Evolutionary conservation across 35 echinoderm and acorn worm genomes (phyloP).

Genomic region (Heliocidaris tuberculata): DNA sequence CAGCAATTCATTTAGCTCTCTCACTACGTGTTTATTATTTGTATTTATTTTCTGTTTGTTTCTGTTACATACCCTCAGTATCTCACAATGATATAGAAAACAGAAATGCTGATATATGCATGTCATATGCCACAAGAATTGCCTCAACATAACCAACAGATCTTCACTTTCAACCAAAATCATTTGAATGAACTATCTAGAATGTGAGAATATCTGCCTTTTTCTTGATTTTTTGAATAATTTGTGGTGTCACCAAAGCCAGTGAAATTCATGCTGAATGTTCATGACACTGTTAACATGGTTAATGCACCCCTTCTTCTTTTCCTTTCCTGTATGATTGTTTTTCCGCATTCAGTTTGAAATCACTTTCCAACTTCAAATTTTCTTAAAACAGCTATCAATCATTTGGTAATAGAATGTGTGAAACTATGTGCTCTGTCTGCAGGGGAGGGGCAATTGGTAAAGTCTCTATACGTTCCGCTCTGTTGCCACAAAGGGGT

Average conservation of each 20-base stretch:
- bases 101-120: too few species aligned
- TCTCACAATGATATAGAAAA: too few species aligned
- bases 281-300: background rate
- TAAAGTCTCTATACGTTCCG: background rate
- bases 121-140: background rate
- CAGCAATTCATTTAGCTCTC: too few species aligned
- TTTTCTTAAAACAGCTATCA: background rate
- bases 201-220: background rate
- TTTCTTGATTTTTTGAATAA: background rate
- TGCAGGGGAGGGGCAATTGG: background rate
- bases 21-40: too few species aligned
- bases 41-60: too few species aligned
- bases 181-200: background rate
- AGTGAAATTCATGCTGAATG: background rate
- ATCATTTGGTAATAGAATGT: constrained; percentile 3
- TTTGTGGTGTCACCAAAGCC: background rate
- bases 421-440: background rate
- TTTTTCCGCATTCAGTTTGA: background rate
- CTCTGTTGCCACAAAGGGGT: background rate
- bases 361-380: background rate
- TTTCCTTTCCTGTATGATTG: background rate
- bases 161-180: background rate
- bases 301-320: background rate
- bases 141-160: background rate
- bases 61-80: too few species aligned